Evolutionary conservation across 2,113 vertebrate species (phyloP), one percentile per base, ranked within the genome.

Genomic region (Pachypanchax playfairii): DNA sequence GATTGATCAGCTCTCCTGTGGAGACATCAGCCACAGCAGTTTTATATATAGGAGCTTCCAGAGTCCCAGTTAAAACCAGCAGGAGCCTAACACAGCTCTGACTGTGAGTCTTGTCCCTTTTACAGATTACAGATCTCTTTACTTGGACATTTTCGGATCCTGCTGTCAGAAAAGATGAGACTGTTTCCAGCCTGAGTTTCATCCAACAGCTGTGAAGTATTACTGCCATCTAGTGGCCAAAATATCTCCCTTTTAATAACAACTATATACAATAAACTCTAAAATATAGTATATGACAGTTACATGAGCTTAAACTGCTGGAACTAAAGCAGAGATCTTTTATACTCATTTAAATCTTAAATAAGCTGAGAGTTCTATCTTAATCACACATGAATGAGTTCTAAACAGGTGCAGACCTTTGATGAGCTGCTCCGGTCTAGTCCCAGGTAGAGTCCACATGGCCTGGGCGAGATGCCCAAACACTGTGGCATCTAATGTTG

Each of bases 371-470:
- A n/a, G n/a, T 44, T 44, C 8, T 3, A 12, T 22, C 13, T 4
- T 12, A 12, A 20, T 20, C 10, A 25, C 21, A 24, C 10, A 6
- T 25, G 22, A 8, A 14, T 24, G 21, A 21, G 20, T 33, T 7
- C n/a, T 25, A 14, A 18, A 39, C 24, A 25, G 21, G 52, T 41
- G 26, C 89, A 91, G 83, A 94, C 97, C 96, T 96, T 98, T 98
- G 79, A 99, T 96, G 52, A 98, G 89, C 17, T 95, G 93, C 57
- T 98, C 95, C 2, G 94, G 95, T 65, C 94, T 93, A 29, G 97
- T 96, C 57, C 97, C 97, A 38, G 97, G 96, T 38, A 99, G 90
- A 0, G 95, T 98, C 97, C 96, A 99, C 97, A 99, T 98, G 15
- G 95, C 96, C 85, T 98, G 96, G 49, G 97, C 96, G 31, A 99